Conservation (phyloP, 2,888 invertebrate species). For the Drosophila picticornis region DNA sequence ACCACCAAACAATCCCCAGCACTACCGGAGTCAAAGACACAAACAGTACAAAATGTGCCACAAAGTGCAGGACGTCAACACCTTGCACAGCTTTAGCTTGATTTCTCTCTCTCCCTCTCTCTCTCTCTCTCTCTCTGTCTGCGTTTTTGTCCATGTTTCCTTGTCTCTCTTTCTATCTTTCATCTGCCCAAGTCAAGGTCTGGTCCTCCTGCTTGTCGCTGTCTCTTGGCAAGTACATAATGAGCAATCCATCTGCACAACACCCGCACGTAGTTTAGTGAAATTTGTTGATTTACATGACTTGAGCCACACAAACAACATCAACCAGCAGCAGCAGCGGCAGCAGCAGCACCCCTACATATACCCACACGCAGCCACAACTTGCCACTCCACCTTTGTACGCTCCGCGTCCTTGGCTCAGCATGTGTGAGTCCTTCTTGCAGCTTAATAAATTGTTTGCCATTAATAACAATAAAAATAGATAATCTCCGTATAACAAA, state of each 20-base stretch:
- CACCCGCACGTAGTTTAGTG: constrained; percentile 80
- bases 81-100: constrained; percentile 45
- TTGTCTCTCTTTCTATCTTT: neutral
- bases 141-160: neutral
- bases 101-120: constrained; percentile 1
- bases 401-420: constrained; percentile 21
- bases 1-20: constrained; percentile 3
- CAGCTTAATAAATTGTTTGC: constrained; percentile 82
- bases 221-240: constrained; percentile 42
- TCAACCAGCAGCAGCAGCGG: neutral
- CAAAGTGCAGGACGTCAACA: constrained; percentile 76
- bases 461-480: constrained; percentile 84
- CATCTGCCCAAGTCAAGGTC: neutral
- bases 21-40: constrained; percentile 11
- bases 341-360: constrained; percentile 2
- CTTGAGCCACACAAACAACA: constrained; percentile 30
- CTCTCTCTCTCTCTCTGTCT: constrained; percentile 1
- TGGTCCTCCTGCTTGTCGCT: neutral
- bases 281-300: constrained; percentile 76
- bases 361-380: neutral
- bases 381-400: neutral
- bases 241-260: constrained; percentile 78
- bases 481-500: constrained; percentile 83
- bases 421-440: constrained; percentile 66
- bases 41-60: constrained; percentile 47